Evolutionary conservation across 2,113 vertebrate genomes (phyloP), one percentile per base, ranked within the genome.

Genomic region (Ictalurus punctatus): DNA sequence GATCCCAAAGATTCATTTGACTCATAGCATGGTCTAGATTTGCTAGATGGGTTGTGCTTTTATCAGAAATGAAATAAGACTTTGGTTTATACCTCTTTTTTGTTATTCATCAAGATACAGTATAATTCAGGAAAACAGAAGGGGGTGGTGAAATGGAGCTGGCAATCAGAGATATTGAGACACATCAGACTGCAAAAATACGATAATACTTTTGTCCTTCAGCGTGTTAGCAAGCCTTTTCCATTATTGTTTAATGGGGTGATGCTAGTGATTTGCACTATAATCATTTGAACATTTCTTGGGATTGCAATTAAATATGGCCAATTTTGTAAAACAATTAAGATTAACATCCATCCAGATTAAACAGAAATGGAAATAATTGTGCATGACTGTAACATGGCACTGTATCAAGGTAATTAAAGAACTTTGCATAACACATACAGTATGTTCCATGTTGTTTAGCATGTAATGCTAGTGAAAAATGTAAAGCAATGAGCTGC

Each of bases 271-370:
- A 83, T 40, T 83, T 82, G 54, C 10, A 59, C 30, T 44, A 14
- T 63, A 40, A 63, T 86, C 37, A 65, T 67, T 81, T 67, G 44
- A n/a, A 6, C n/a, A 17, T 71, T 87, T 87, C 5, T 65, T 54
- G 61, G 1, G 61, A 27, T 27, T 83, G 25, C 34, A 44, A 71
- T 83, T 83, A 83, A 87, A 25, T 56, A 44, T 40, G 85, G 30
- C 9, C 52, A n/a, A 48, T 87, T 80, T 44, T 67, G 40, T 81
- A 69, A 16, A 21, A 73, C 8, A 10, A 52, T 52, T 52, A 52
- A 52, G 44, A 48, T 48, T 48, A 48, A 48, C 44, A 52, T 83
- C 23, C 3, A 40, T 10, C 9, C 56, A 30, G 56, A 48, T 17
- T 65, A 30, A 63, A 61, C 40, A 71, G 44, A 67, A 85, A 54